Evolutionary conservation across 2,797 vertebrate genomes (phyloP), one percentile per base, ranked within the genome.

Genomic region (Platalea minor): DNA sequence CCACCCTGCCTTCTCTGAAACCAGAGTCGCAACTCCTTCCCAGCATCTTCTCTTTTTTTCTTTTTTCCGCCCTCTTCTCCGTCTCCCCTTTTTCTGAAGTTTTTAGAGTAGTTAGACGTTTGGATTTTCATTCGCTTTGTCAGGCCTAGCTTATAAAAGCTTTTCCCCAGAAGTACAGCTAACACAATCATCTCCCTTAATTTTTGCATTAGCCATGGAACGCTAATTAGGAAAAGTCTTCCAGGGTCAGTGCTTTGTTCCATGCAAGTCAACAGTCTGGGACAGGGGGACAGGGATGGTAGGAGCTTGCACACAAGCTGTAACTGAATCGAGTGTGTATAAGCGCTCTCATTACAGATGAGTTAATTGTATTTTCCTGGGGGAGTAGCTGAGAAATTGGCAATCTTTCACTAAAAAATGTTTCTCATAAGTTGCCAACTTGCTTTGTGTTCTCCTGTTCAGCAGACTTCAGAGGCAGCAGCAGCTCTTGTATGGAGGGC

Each of bases 131-230:
- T 6, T 76, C 56, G 53, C 46, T 94, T 97, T 84, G 59, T 88
- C 29, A 77, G 48, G 48, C 33, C 31, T 68, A 11, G 59, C 68
- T 95, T 61, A 86, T 81, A 86, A 93, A 94, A 92, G 16, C 50
- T 87, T 78, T 90, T 20, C 48, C 74, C 45, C 79, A 88, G 54
- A 96, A 84, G 76, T 77, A 82, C 31, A 84, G 51, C 65, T 84
- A 89, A 83, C 25, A 75, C 46, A 96, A 91, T 96, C 94, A 70
- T 74, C 82, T 95, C 75, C 61, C 57, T 90, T 94, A 92, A 91
- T 95, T 96, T 96, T 92, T 91, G 21, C 53, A 69, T 94, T 95
- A 94, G 54, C 91, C 51, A 45, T 53, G 37, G 72, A 74, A 88
- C 0, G 1, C 46, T 95, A 93, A 95, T 95, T 85, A 91, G 56